Percentiles rank a stretch among this genome's conserved stretches.
These are phyloP conservation scores for Panopea generosa DNA, from an alignment of 2,888 invertebrate genomes.

Conservation along the genomic window DNA sequence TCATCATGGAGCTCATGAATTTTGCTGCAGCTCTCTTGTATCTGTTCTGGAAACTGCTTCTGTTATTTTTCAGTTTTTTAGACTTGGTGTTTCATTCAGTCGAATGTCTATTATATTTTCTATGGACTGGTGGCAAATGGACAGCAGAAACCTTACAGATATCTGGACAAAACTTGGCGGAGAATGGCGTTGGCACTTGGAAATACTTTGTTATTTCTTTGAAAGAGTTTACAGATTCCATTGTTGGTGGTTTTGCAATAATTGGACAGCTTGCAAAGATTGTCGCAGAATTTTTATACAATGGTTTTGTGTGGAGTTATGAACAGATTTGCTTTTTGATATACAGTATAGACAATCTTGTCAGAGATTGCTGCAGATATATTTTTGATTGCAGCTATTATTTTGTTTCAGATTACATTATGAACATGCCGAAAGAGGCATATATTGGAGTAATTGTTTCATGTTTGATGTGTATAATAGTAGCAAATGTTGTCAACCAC, in stretches of 20 bases:
- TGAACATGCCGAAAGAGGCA: slow-evolving; percentile 71
- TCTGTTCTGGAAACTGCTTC: slow-evolving; percentile 63
- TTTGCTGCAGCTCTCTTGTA: slow-evolving; percentile 56
- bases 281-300: slow-evolving; percentile 22
- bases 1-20: slow-evolving; percentile 57
- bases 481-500: slow-evolving; percentile 54
- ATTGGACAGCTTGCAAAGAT: slow-evolving; percentile 47
- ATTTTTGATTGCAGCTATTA: slow-evolving; percentile 40
- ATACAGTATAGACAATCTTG: slow-evolving; percentile 33
- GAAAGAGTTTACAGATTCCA: slow-evolving; percentile 46
- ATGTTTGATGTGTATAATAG: slow-evolving; percentile 47
- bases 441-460: slow-evolving; percentile 73
- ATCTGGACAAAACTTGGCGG: slow-evolving; percentile 48
- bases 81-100: slow-evolving; percentile 55
- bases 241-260: slow-evolving; percentile 51
- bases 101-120: slow-evolving; percentile 58
- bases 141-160: slow-evolving; percentile 55
- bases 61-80: slow-evolving; percentile 56
- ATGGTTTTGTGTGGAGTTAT: slow-evolving; percentile 32
- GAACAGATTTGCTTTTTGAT: slow-evolving; percentile 38
- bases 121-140: slow-evolving; percentile 64
- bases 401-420: slow-evolving; percentile 58
- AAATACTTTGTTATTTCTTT: slow-evolving; percentile 54
- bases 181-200: slow-evolving; percentile 58
- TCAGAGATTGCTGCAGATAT: slow-evolving; percentile 25